These are phyloP conservation scores for Nothobranchius furzeri DNA, from an alignment of 2,113 vertebrate genomes.

Conservation along the genomic window DNA sequence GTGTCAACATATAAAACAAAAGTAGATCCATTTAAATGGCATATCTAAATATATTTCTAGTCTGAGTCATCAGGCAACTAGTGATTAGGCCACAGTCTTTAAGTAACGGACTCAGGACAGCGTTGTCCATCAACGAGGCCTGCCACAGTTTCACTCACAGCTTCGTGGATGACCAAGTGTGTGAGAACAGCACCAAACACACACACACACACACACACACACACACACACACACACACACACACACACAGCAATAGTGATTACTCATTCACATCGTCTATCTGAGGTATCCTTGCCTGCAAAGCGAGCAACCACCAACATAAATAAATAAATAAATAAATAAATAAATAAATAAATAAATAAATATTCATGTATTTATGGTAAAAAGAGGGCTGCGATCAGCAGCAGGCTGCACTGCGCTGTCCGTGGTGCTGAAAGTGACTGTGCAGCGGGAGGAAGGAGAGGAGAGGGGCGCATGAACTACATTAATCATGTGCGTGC, in stretches of 20 bases:
- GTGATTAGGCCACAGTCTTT: conserved; percentile 52
- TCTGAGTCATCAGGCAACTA: conserved; percentile 48
- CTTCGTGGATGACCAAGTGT: conserved; percentile 50
- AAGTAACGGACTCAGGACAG: conserved; percentile 48
- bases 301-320: conserved; percentile 18
- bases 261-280: conserved; percentile 63
- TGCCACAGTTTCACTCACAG: conserved; percentile 65
- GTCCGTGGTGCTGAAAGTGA: conserved; percentile 74
- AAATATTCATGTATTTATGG: too few relatives aligned
- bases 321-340: not conserved
- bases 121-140: conserved; percentile 55
- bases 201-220: not conserved
- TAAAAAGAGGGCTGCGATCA: not conserved
- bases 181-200: conserved; percentile 34
- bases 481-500: conserved; percentile 60
- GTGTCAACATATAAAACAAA: too few relatives aligned
- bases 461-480: conserved; percentile 35
- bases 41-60: conserved; percentile 2
- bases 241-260: conserved; percentile 45
- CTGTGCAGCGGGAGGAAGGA: conserved; percentile 24
- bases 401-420: conserved; percentile 67
- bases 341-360: not conserved
- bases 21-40: too few relatives aligned
- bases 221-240: conserved; percentile 11
- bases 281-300: conserved; percentile 33